Percentiles rank a stretch among this genome's conserved stretches.
These are phyloP conservation scores for Myathropa florea DNA, from an alignment of 2,888 invertebrate genomes.

Conservation along the genomic window DNA sequence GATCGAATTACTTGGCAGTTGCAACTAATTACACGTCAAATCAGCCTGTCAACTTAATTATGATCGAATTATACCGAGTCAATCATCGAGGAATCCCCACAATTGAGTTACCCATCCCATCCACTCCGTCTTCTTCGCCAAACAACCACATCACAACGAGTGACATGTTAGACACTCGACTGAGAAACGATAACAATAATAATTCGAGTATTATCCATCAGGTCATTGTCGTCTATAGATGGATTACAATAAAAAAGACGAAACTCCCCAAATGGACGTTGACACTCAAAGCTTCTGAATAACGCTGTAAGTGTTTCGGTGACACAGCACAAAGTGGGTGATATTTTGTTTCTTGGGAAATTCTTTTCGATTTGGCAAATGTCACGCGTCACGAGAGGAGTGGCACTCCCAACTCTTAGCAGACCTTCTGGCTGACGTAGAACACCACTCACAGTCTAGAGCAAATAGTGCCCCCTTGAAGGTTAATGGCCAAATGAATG, in stretches of 20 bases:
- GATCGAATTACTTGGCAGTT: neutral
- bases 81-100: neutral
- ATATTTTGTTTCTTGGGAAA: constrained; percentile 6
- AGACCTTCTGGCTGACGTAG: neutral
- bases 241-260: neutral
- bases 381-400: constrained; percentile 35
- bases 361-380: constrained; percentile 20
- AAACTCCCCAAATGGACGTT: constrained; percentile 6
- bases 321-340: constrained; percentile 40
- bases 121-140: neutral
- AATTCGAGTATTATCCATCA: constrained; percentile 25
- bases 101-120: neutral
- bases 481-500: constrained; percentile 21
- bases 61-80: neutral
- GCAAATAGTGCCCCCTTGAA: constrained; percentile 7
- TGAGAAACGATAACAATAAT: constrained; percentile 6
- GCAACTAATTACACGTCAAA: neutral
- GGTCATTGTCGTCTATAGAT: constrained; percentile 14
- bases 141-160: neutral
- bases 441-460: neutral
- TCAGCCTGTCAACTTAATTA: constrained; percentile 16
- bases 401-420: neutral
- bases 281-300: constrained; percentile 26
- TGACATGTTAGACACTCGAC: constrained; percentile 16
- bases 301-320: constrained; percentile 15